Base-by-base conservation (phyloP, 2,113 vertebrate species). In the Scomber colias region DNA sequence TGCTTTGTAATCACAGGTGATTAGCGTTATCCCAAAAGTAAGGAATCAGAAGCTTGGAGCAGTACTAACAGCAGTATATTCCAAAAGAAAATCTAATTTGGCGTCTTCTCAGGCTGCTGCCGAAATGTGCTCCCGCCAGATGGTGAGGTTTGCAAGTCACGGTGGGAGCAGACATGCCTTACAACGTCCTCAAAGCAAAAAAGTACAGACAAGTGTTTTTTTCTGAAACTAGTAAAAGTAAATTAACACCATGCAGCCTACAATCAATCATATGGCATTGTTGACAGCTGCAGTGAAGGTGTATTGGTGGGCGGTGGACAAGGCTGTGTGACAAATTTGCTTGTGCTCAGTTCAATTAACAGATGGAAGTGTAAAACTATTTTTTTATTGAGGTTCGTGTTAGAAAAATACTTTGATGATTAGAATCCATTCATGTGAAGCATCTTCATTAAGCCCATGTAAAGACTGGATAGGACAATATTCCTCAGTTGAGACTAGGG, bases 41-140 rank as follows among this genome's bases (percentile, higher is more conserved):
- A 87, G 80, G 69, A 67, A 84, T 73, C 31, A 75, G 77, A 68
- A 88, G 72, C 71, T 71, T 65, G 51, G 50, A 81, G 73, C 83
- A 70, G 64, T 77, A 60, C 1, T 14, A 83, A 51, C 81, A 72
- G 75, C 71, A 73, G 63, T 82, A 85, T 70, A 80, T 69, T 75
- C 75, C 66, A 79, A 79, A 84, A 67, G 14, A 66, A 27, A 90
- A 87, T 79, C 55, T 87, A 86, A 88, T 88, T 82, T 83, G 53
- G 53, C 35, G 30, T 67, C 44, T 81, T 84, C 65, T 79, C 60
- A 53, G 66, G 57, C 88, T 89, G 90, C 83, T 77, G 85, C 65
- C 5, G 45, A 77, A 87, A 91, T 76, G 76, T 71, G 76, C 79
- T 80, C 60, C 48, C 2, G 11, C 84, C 87, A 92, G 75, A 92